Base-by-base conservation (phyloP, 2,888 invertebrate species). In the Pherbina coryleti region DNA sequence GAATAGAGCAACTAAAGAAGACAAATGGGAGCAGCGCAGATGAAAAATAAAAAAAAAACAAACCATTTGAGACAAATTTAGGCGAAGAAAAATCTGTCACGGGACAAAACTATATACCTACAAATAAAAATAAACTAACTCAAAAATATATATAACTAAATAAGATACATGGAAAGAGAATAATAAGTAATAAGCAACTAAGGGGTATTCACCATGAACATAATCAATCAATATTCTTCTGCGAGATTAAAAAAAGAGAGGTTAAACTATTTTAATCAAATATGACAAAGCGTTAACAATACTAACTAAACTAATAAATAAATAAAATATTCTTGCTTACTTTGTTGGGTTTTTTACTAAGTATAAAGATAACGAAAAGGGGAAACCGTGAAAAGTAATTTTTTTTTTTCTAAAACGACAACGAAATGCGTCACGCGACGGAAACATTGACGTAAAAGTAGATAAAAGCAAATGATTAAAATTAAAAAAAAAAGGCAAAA, bases 401-500 rank as follows among this genome's bases (percentile, higher is more conserved):
- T 37, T 37, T 37, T 37, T 4, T 37, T 37, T 14, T 3, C 14
- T 11, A 34, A 19, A 62, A 53, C 31, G 22, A 53, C 49, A 31
- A 1, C 70, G 11, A 55, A 37, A 55, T 31, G 55, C 71, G 71
- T 71, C 71, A 71, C 17, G 28, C 28, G 17, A 17, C 34, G 34
- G 55, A 53, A 70, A 71, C 71, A 71, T 71, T 71, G 71, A 71
- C 71, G 71, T 55, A 71, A 71, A 71, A 9, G 64, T n/a, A 31
- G 31, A n/a, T 28, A 64, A 31, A 64, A 64, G 8, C 31, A 31
- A 44, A 44, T 44, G 44, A 44, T 44, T 44, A 11, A 44, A 11
- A 44, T 25, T 14, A 31, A 70, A 51, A n/a, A 22, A 49, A 2
- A 51, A 17, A 51, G 8, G 25, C 19, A 67, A 67, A 67, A 49